Evolutionary conservation across 2,797 vertebrate genomes (phyloP), one percentile per base, ranked within the genome.

Genomic region (Acanthurus leucopareius): DNA sequence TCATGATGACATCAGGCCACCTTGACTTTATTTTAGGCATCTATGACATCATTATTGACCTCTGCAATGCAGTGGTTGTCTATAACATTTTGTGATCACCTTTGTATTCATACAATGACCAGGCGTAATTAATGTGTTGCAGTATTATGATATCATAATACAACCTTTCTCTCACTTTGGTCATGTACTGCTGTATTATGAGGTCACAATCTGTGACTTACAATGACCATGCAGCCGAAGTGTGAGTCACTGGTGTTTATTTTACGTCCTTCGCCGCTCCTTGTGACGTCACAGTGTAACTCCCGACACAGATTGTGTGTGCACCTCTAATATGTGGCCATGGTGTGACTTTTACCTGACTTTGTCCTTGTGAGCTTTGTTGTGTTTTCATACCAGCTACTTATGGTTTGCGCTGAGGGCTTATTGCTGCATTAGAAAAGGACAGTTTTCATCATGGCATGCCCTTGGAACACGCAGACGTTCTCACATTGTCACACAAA

Each of bases 271-370:
- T 17, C 32, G 17, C 16, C 63, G 42, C 48, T 73, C n/a, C 63
- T 22, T 19, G 28, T 77, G 56, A 71, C 22, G 57, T 77, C 57
- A 42, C 52, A 17, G 10, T 53, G 42, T 62, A 22, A 35, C 54
- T 53, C 44, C 64, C 52, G 14, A 72, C 57, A 17, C 38, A 20
- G 17, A 47, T 28, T 75, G 32, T 70, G 63, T 2, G 51, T 45
- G 59, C 63, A 63, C 61, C 40, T 85, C 56, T 81, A 40, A 52
- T 65, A 56, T 49, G 64, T 77, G 57, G 53, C 45, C 67, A 19
- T 5, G 51, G 10, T 59, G 38, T 86, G 88, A 92, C 91, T 88
- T 93, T 76, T 78, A 89, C 85, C 76, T 90, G 89, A 89, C 91
- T 90, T 90, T 93, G 86, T 84, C 77, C 76, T 25, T 6, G 49